Base-by-base conservation (phyloP, 1,140 invertebrate genomes). In the Ceratina calcarata region DNA sequence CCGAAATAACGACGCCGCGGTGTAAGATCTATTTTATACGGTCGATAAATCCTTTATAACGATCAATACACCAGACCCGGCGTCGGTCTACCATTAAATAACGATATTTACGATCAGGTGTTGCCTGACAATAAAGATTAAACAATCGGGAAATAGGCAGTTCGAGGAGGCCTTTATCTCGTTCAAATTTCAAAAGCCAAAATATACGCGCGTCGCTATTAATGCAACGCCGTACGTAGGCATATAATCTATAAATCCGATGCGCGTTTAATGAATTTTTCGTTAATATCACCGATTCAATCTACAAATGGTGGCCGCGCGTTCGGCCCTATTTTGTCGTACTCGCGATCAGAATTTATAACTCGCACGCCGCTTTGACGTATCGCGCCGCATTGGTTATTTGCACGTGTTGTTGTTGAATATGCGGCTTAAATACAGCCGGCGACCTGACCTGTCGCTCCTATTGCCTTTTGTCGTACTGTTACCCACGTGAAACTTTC, bases 231-330 rank as follows among this genome's bases (percentile, higher is more conserved):
- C 45, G 10, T 68, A 18, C 55, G 53, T 37, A 62, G 71, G 51
- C 80, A 73, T 75, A 87, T 85, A 83, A 87, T 86, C 75, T 87
- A 87, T 87, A 87, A 87, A 87, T 87, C 81, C 74, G 55, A 61
- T 53, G 75, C 81, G 75, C 81, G 71, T 87, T 87, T 85, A 87
- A 87, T 87, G 86, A 86, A 87, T 86, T 88, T 88, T 84, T 86
- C 81, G 86, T 81, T 87, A 88, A 88, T 87, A 88, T 87, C 84
- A 60, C 71, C 86, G 66, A 85, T 87, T 85, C 86, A 83, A 87
- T 87, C 86, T 87, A 76, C 74, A 85, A 87, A 85, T 81, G 72
- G 74, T 16, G 16, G 55, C 53, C 12, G 67, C 51, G 76, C 82
- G 53, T 60, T 32, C 27, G 27, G 57, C 58, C 45, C 57, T 49